Percentiles rank a stretch among this genome's conserved stretches.
These are phyloP conservation scores for Aplochiton taeniatus DNA, from an alignment of 2,797 vertebrate genomes.

Conservation along the genomic window DNA sequence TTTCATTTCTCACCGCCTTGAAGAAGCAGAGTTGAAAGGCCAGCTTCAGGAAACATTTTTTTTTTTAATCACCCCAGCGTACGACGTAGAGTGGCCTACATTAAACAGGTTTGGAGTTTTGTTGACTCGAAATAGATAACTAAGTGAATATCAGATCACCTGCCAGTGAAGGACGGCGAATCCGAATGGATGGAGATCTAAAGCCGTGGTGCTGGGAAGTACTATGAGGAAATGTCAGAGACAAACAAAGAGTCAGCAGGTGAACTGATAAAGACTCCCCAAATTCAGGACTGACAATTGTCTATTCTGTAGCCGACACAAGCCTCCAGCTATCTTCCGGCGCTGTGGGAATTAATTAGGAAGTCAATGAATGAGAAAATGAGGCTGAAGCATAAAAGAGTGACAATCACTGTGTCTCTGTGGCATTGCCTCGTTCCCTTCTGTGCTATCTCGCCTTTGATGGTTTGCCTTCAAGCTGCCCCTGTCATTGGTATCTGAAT, in stretches of 20 bases:
- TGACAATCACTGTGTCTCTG: slow-evolving; percentile 6
- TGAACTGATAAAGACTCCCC: slow-evolving; percentile 28
- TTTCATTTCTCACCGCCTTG: not conserved
- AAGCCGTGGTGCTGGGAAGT: too few species aligned
- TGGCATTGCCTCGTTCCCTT: slow-evolving; percentile 17
- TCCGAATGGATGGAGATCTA: not conserved
- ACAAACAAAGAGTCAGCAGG: slow-evolving; percentile 34
- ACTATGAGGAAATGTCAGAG: slow-evolving; percentile 17
- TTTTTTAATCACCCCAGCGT: not conserved
- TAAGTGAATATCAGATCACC: slow-evolving; percentile 41
- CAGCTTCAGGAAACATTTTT: not conserved
- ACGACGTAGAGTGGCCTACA: not conserved
- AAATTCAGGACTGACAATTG: slow-evolving; percentile 39
- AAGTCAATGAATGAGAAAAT: slow-evolving; percentile 39
- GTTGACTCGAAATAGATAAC: slow-evolving; percentile 24
- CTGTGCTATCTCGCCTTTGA: slow-evolving; percentile 17
- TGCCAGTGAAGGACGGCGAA: slow-evolving; percentile 6
- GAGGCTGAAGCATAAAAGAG: slow-evolving; percentile 43
- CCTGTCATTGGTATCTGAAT: slow-evolving; percentile 30
- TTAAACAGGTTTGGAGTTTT: slow-evolving; percentile 11
- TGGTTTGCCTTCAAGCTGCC: slow-evolving; percentile 22
- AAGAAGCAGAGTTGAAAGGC: slow-evolving; percentile 3
- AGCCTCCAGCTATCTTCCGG: slow-evolving; percentile 33
- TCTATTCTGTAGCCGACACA: slow-evolving; percentile 27
- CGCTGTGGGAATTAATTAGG: slow-evolving; percentile 50